Conservation (phyloP, 2,113 vertebrate species). For the Triplophysa dalaica region DNA sequence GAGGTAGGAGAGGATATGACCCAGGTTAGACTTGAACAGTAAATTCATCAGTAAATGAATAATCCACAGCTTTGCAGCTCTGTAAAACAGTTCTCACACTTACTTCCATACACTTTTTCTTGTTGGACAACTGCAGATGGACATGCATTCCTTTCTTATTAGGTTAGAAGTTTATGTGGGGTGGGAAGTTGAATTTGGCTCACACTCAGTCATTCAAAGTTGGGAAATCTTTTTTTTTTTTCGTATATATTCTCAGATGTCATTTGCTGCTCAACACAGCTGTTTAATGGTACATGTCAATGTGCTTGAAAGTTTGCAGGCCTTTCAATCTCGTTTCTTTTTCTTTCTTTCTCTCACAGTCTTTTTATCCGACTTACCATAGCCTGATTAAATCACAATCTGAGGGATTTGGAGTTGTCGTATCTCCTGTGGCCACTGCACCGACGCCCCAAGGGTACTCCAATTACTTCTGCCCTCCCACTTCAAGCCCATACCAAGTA, state of each 20-base stretch:
- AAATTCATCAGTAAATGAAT: no score
- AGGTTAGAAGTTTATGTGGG: conserved; percentile 39
- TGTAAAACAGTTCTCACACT: conserved; percentile 43
- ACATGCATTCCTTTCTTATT: conserved; percentile 53
- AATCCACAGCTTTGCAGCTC: no score
- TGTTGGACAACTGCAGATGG: conserved; percentile 45
- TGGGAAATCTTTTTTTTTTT: conserved; percentile 40
- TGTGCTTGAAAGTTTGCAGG: background rate
- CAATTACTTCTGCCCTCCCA: conserved; percentile 2
- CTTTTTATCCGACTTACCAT: conserved; percentile 59
- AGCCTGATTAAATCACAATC: conserved; percentile 60
- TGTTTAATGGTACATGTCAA: conserved; percentile 6
- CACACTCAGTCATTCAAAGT: conserved; percentile 15
- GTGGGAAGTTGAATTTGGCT: conserved; percentile 34
- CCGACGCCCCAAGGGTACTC: conserved; percentile 57
- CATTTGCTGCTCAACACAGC: conserved; percentile 8
- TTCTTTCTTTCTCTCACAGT: conserved; percentile 27
- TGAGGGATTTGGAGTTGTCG: conserved; percentile 67
- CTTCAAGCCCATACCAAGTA: background rate
- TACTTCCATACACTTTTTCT: conserved; percentile 50
- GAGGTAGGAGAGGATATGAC: no score
- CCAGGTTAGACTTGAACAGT: no score
- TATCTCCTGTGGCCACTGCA: conserved; percentile 29
- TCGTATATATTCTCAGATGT: conserved; percentile 10
- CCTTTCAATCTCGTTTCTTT: background rate